Evolutionary conservation across 92 coral and sea anemone species (phyloP).

Genomic region (Plumapathes pennacea): DNA sequence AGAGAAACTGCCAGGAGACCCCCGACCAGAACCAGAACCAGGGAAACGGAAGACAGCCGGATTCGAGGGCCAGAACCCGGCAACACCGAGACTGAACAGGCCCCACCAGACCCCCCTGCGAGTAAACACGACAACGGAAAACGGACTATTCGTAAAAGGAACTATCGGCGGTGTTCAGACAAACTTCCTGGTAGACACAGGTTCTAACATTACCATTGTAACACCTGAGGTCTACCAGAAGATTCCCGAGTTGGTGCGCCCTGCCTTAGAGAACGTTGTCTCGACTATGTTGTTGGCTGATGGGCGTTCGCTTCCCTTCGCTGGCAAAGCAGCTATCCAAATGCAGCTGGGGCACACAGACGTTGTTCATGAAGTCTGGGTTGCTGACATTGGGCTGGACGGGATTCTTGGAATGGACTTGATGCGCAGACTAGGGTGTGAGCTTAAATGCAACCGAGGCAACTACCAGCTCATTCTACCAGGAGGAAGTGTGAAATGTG

Average conservation of each 20-base stretch:
- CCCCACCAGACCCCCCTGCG: neutral
- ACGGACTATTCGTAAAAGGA: slow-evolving; percentile 1
- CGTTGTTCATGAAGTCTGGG: neutral
- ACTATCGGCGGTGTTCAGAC: slow-evolving; percentile 2
- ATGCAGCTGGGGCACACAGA: slow-evolving; percentile 2
- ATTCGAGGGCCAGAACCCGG: slow-evolving; percentile 2
- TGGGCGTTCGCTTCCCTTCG: slow-evolving; percentile 20
- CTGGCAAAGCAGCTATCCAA: slow-evolving; percentile 3
- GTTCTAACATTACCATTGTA: slow-evolving; percentile 17
- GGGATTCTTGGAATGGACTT: slow-evolving; percentile 32
- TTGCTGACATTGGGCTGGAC: slow-evolving; percentile 19
- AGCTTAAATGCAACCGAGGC: slow-evolving; percentile 4
- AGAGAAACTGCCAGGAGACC: slow-evolving; percentile 9
- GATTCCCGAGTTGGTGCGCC: slow-evolving; percentile 9
- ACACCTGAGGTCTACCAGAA: slow-evolving; percentile 10
- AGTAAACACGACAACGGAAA: slow-evolving; percentile 2
- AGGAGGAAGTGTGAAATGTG: slow-evolving; percentile 1
- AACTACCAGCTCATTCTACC: neutral
- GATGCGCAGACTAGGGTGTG: slow-evolving; percentile 16
- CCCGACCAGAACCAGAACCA: neutral
- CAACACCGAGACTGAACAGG: neutral
- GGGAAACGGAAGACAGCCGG: slow-evolving; percentile 1
- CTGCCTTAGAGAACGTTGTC: slow-evolving; percentile 4
- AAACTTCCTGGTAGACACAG: slow-evolving; percentile 13
- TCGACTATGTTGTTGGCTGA: slow-evolving; percentile 9